Base-by-base conservation (phyloP, 2,797 vertebrate species). In the Ctenochaetus hawaiiensis region DNA sequence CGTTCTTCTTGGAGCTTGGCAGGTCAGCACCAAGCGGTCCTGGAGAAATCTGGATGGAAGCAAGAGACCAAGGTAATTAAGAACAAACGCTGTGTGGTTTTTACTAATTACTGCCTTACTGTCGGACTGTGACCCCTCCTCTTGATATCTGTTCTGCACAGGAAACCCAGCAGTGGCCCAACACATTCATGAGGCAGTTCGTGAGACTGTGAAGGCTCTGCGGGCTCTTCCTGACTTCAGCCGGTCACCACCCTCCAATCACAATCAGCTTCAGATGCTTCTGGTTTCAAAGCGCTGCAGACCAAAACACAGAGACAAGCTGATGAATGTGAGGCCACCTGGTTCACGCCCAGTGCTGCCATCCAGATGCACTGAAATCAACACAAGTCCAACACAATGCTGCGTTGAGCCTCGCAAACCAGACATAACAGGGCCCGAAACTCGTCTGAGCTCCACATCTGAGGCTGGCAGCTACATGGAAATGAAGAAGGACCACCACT, bases 31-130 rank as follows among this genome's bases (percentile, higher is more conserved):
- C 91, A 0, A 72, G 77, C 1, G 92, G 93, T 1, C 90, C 93
- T 0, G 92, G 92, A 49, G 92, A 93, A 70, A 90, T 94, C 74
- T 94, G 93, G 93, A 89, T 94, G 92, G 90, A 89, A n/a, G 86
- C 83, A 0, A 74, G 64, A 14, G 87, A 92, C 14, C 82, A 83
- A 87, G 89, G 93, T 93, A 26, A 49, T 6, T 0, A 6, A 8
- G 34, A 39, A 1, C 12, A 3, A 57, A 26, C 10, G 5, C 2
- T 6, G n/a, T 9, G 9, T 23, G 34, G 0, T 0, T 52, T 6
- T 30, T 9, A 8, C 1, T 14, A 0, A 1, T 37, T 22, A 2
- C 2, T 23, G 18, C 43, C 7, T 17, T 1, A 26, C 14, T 1
- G 3, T 1, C n/a, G 14, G 9, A 22, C 2, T 45, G 22, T 57